Evolutionary conservation across 2,113 vertebrate species (phyloP).

Genomic region (Podiceps cristatus): DNA sequence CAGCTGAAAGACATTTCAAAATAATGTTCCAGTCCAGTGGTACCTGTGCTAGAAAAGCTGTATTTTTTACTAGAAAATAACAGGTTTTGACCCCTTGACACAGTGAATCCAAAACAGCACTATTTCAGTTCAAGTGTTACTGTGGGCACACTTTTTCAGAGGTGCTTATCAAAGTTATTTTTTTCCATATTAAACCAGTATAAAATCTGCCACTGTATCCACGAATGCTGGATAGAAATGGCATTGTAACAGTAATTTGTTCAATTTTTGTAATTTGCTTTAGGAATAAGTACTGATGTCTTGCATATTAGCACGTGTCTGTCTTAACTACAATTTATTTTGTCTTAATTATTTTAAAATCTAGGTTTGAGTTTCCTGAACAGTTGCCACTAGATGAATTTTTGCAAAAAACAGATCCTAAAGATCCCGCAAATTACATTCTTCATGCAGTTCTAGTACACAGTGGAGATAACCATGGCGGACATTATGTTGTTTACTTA

Average conservation of each 20-base stretch:
- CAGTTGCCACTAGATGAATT: conserved; percentile 97
- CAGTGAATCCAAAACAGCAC: not conserved
- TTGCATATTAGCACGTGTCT: not conserved
- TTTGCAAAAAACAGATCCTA: conserved; percentile 96
- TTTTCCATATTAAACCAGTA: not conserved
- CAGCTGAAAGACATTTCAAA: not conserved
- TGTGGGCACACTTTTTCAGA: not conserved
- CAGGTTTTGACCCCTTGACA: not conserved
- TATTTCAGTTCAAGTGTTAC: not conserved
- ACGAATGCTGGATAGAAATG: not conserved
- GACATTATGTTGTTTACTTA: conserved; percentile 99
- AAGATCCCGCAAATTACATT: conserved; percentile 98
- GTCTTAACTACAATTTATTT: not conserved
- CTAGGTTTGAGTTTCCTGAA: conserved; percentile 98
- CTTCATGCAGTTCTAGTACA: conserved; percentile 97
- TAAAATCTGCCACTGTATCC: not conserved
- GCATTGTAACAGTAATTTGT: not conserved
- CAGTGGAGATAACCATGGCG: conserved; percentile 98
- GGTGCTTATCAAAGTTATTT: not conserved
- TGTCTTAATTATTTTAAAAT: conserved; percentile 25
- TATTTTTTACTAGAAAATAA: not conserved
- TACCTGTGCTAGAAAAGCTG: not conserved
- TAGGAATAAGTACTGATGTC: not conserved
- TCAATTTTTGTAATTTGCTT: not conserved
- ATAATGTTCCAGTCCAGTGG: not conserved